Conservation (phyloP, 2,113 vertebrate species). For the Catharus bicknelli region DNA sequence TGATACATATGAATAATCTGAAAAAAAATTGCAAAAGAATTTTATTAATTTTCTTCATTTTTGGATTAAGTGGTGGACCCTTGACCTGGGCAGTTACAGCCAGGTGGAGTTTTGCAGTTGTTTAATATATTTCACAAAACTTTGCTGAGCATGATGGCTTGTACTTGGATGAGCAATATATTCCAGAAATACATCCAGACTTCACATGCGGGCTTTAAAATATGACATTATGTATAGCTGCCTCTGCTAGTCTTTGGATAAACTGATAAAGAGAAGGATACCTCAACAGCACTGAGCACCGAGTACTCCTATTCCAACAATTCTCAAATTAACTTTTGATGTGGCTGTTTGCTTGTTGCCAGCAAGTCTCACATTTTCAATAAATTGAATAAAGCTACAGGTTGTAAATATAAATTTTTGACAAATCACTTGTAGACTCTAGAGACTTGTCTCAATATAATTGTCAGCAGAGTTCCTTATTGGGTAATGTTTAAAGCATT, state of each 20-base stretch:
- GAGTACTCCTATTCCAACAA: background rate
- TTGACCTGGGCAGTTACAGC: background rate
- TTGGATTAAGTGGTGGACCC: background rate
- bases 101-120: background rate
- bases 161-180: background rate
- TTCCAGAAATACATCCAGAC: background rate
- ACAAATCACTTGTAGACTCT: background rate
- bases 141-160: background rate
- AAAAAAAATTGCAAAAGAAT: background rate
- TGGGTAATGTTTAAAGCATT: background rate
- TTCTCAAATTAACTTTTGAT: background rate
- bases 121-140: background rate
- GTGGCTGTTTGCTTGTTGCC: background rate
- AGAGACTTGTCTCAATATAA: background rate
- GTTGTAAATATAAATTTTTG: background rate
- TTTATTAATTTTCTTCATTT: background rate
- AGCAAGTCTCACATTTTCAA: background rate
- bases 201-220: background rate
- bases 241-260: background rate
- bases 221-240: background rate
- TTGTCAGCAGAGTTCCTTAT: background rate
- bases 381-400: background rate
- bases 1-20: background rate
- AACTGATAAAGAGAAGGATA: background rate
- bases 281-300: fast-evolving